Evolutionary conservation across 1,140 invertebrate species (phyloP).

Genomic region (Harpegnathos saltator): DNA sequence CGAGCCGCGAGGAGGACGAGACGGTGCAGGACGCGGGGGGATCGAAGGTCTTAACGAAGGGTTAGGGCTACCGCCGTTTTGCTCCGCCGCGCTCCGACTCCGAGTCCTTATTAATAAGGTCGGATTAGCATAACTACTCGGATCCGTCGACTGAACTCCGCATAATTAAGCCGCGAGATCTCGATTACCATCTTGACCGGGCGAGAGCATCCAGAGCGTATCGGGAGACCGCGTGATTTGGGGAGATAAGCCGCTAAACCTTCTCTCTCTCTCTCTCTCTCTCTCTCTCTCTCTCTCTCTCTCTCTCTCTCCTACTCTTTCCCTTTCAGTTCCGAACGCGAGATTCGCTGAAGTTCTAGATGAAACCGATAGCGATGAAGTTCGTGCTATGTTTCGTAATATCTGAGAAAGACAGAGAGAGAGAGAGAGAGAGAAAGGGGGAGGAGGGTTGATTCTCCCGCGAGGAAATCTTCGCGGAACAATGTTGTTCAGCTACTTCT

Average conservation of each 20-base stretch:
- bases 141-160: conserved; percentile 72
- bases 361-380: conserved; percentile 46
- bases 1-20: conserved; percentile 26
- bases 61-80: conserved; percentile 76
- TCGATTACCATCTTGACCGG: conserved; percentile 71
- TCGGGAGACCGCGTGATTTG: conserved; percentile 49
- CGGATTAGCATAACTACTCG: conserved; percentile 81
- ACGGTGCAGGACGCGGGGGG: conserved; percentile 39
- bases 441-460: background rate
- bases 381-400: conserved; percentile 53
- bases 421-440: background rate
- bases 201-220: conserved; percentile 57
- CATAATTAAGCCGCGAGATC: conserved; percentile 75
- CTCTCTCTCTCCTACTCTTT: background rate
- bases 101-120: conserved; percentile 82
- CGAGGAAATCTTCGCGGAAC: conserved; percentile 1
- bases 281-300: no score
- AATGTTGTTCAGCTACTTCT: background rate
- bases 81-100: conserved; percentile 73
- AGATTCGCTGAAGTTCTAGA: conserved; percentile 48
- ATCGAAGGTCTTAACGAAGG: conserved; percentile 76
- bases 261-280: background rate
- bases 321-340: background rate
- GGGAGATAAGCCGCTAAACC: conserved; percentile 65
- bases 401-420: conserved; percentile 27